Percentiles rank a stretch among this genome's conserved stretches.
phyloP scores from a whole-genome alignment of 2,797 vertebrate species.

The Liasis olivaceus region DNA sequence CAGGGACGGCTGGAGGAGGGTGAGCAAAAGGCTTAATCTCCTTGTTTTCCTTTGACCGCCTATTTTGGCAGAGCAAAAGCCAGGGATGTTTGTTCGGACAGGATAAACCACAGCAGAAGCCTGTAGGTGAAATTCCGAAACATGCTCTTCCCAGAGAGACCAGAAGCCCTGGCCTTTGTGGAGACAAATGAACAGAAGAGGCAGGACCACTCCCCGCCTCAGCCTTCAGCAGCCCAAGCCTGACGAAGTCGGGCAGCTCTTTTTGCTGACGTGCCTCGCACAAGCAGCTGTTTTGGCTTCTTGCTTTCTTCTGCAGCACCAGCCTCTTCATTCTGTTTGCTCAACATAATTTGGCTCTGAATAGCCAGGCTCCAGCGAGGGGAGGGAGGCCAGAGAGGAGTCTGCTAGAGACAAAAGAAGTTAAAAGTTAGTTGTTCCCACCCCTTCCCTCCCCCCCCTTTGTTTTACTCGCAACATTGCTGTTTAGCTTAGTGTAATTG shows the following conservation, averaged over 20 bases:
- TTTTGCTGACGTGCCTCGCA: neutral
- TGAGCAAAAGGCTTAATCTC: neutral
- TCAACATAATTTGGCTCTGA: conserved; percentile 48
- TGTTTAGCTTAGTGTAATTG: conserved; percentile 27
- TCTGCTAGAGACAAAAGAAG: conserved; percentile 53
- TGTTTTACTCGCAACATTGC: conserved; percentile 28
- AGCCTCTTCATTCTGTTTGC: conserved; percentile 38
- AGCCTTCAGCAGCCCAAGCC: neutral
- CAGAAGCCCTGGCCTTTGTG: neutral
- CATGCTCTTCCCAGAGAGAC: neutral
- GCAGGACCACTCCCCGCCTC: neutral
- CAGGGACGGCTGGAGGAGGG: neutral
- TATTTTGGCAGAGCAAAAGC: neutral
- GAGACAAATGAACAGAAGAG: conserved; percentile 1
- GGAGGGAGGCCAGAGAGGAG: conserved; percentile 14
- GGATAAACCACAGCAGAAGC: neutral
- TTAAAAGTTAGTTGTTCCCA: neutral
- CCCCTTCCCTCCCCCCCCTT: conserved; percentile 5
- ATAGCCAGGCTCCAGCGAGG: conserved; percentile 27
- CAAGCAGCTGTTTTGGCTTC: neutral
- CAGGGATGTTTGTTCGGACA: conserved; percentile 3
- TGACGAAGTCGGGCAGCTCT: neutral
- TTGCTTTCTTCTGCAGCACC: conserved; percentile 18
- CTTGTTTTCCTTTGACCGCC: neutral
- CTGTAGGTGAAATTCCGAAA: neutral